phyloP scores from a whole-genome alignment of 2,113 vertebrate genomes.

The Empidonax traillii region DNA sequence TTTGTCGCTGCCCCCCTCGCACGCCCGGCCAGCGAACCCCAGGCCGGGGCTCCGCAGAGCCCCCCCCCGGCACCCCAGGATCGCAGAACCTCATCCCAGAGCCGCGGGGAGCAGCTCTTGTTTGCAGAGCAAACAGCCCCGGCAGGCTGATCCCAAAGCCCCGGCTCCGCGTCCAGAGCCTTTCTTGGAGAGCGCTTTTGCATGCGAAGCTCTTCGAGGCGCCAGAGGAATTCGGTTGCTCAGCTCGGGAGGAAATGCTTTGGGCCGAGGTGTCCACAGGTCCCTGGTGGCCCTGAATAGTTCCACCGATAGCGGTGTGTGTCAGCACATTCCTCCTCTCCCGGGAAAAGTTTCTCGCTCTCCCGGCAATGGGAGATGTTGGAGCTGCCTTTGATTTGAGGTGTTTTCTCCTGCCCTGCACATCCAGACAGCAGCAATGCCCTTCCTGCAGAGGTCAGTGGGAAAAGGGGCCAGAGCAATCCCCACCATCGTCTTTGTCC shows the following conservation, averaged over 20 bases:
- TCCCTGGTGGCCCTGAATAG: neutral
- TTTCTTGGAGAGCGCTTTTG: neutral
- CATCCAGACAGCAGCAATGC: neutral
- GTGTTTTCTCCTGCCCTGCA: accelerated
- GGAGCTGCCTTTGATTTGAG: neutral
- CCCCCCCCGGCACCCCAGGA: conserved; percentile 21
- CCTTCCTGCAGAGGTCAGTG: neutral
- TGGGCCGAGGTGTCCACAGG: neutral
- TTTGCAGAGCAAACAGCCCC: conserved; percentile 46
- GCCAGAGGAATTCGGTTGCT: conserved; percentile 12
- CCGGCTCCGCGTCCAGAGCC: neutral
- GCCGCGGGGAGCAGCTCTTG: neutral
- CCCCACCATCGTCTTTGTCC: no score
- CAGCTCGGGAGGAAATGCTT: neutral
- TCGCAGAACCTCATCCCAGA: neutral
- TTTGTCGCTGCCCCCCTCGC: neutral
- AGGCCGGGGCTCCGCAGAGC: no score
- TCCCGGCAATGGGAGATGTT: neutral
- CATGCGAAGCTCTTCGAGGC: neutral
- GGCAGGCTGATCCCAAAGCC: neutral
- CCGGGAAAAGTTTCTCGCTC: neutral
- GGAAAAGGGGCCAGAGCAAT: neutral
- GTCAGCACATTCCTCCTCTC: neutral
- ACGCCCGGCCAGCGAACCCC: neutral
- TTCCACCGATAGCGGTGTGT: neutral